Conservation (phyloP, 2,797 vertebrate species). For the Pseudochirops cupreus region DNA sequence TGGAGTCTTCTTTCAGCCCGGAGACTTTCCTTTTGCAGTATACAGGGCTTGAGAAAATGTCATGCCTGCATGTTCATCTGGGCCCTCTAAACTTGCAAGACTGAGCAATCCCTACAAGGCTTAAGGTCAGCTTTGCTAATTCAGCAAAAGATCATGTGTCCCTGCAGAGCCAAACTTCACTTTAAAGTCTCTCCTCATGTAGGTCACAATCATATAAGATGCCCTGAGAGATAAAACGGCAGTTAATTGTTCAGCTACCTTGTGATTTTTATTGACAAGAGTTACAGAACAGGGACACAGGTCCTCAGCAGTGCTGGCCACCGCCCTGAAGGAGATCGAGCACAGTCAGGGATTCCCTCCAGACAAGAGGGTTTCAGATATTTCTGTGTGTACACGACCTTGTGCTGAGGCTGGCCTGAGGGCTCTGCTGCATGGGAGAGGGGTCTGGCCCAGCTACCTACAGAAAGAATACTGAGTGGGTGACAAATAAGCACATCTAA, state of each 20-base stretch:
- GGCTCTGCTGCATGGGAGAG: neutral
- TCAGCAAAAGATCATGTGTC: neutral
- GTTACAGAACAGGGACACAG: neutral
- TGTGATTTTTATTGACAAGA: neutral
- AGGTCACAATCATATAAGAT: neutral
- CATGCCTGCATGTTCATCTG: neutral
- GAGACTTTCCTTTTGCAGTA: neutral
- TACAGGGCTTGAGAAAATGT: neutral
- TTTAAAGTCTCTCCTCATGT: neutral
- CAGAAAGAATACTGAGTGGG: neutral
- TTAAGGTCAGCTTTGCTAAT: neutral
- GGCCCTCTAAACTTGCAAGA: neutral
- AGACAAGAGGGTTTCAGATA: neutral
- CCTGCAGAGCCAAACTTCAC: neutral
- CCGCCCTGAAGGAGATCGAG: neutral
- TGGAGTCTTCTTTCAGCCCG: neutral
- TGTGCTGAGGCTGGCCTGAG: neutral
- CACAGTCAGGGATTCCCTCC: neutral
- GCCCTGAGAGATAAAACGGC: neutral
- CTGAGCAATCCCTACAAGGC: neutral
- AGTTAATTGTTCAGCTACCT: neutral
- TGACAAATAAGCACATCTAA: neutral
- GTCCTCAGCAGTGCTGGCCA: no score
- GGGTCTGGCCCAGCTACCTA: neutral
- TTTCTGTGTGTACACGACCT: neutral